Evolutionary conservation across 2,888 invertebrate species (phyloP).

Genomic region (Tiliacea citrago): DNA sequence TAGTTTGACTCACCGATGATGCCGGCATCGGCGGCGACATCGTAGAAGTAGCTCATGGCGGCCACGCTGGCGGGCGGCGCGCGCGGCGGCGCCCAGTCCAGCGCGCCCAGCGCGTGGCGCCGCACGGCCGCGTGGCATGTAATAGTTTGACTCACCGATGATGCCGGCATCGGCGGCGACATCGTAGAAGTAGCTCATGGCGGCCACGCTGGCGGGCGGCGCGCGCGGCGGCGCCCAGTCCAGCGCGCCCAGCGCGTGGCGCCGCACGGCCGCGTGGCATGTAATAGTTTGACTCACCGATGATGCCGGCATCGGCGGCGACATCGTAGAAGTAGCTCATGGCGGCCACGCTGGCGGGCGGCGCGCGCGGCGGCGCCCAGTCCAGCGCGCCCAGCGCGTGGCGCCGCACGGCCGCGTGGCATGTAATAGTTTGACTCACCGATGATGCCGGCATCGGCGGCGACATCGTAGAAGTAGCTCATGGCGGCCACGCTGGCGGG

Average conservation of each 20-base stretch:
- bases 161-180: constrained; percentile 95
- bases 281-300: constrained; percentile 30
- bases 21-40: constrained; percentile 96
- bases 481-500: constrained; percentile 93
- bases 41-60: constrained; percentile 98
- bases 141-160: constrained; percentile 27
- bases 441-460: constrained; percentile 93
- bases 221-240: constrained; percentile 90
- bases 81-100: constrained; percentile 90
- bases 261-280: constrained; percentile 77
- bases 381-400: constrained; percentile 87
- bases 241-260: constrained; percentile 84
- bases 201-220: constrained; percentile 92
- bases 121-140: constrained; percentile 76
- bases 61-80: constrained; percentile 91
- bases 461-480: constrained; percentile 98
- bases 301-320: constrained; percentile 94
- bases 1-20: constrained; percentile 38
- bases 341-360: constrained; percentile 92
- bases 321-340: constrained; percentile 99
- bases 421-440: constrained; percentile 55
- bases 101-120: constrained; percentile 83
- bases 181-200: constrained; percentile 99
- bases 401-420: constrained; percentile 75
- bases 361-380: constrained; percentile 91